Conservation (phyloP, 2,113 vertebrate genomes). For the Crotalus horridus region DNA sequence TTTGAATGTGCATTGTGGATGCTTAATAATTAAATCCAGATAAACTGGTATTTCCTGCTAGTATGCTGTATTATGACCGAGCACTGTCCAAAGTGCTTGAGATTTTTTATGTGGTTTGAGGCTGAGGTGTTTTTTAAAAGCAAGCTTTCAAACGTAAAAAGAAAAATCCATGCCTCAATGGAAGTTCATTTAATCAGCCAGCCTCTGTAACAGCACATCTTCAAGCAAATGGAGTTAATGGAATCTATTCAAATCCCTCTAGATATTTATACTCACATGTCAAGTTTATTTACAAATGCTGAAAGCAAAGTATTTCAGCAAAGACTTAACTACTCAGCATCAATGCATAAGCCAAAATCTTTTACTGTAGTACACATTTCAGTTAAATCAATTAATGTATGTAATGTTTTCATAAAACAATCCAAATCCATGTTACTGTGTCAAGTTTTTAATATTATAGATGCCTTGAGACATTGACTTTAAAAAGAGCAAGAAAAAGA, state of each 20-base stretch:
- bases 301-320: background rate
- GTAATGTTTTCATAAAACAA: background rate
- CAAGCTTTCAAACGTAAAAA: constrained; percentile 2
- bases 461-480: background rate
- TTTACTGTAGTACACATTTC: background rate
- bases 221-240: constrained; percentile 14
- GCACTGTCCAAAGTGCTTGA: background rate
- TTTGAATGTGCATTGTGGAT: constrained; percentile 7
- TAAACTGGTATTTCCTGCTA: constrained; percentile 24
- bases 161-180: constrained; percentile 6
- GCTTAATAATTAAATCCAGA: constrained; percentile 23
- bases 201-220: background rate
- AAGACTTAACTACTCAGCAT: background rate
- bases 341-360: background rate
- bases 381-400: background rate
- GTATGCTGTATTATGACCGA: background rate
- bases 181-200: constrained; percentile 14
- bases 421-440: background rate
- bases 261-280: background rate
- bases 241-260: constrained; percentile 3
- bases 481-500: background rate
- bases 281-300: constrained; percentile 5
- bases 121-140: background rate
- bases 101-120: background rate
- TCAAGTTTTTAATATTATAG: background rate